A percentile compares a stretch with the other conserved stretches of the same genome.
Conservation (phyloP, 1,140 invertebrate genomes). For the Zaprionus lachaisei region DNA sequence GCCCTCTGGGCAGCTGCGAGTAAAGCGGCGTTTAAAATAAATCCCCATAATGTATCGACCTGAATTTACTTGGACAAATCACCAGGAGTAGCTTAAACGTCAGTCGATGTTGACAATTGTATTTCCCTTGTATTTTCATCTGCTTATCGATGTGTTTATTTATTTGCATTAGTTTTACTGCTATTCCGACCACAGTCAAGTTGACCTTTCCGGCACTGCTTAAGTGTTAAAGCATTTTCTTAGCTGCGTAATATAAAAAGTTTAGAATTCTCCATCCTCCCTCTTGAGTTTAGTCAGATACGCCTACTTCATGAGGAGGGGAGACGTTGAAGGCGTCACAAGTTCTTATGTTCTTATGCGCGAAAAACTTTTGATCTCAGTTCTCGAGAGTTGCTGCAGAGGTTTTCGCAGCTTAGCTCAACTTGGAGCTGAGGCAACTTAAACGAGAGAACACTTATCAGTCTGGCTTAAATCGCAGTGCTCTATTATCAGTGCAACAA, state of each 20-base stretch:
- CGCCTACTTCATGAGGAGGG: conserved; percentile 13
- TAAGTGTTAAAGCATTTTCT: conserved; percentile 62
- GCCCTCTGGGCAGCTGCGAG: conserved; percentile 1
- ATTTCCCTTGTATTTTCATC: too few relatives aligned
- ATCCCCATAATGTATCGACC: conserved; percentile 69
- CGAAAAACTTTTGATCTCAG: conserved; percentile 35
- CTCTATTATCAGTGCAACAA: conserved; percentile 57
- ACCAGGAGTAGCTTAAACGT: conserved; percentile 41
- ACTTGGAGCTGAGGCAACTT: conserved; percentile 21
- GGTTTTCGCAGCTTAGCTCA: conserved; percentile 44
- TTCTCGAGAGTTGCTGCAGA: conserved; percentile 9
- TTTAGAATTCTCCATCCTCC: conserved; percentile 14
- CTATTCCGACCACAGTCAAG: not conserved
- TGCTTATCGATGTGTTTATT: conserved; percentile 1
- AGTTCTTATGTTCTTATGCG: conserved; percentile 42
- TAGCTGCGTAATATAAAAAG: conserved; percentile 38
- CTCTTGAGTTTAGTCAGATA: conserved; percentile 13
- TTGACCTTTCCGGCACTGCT: conserved; percentile 6
- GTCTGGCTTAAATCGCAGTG: conserved; percentile 45
- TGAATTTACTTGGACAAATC: conserved; percentile 43
- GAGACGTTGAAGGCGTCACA: not conserved
- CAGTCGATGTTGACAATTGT: not conserved
- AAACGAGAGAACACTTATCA: conserved; percentile 29
- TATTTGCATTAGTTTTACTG: not conserved
- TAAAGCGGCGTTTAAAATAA: conserved; percentile 65